Percentiles rank a stretch among this genome's conserved stretches.
phyloP scores from a whole-genome alignment of 2,113 vertebrate genomes.

The Clarias magur region DNA sequence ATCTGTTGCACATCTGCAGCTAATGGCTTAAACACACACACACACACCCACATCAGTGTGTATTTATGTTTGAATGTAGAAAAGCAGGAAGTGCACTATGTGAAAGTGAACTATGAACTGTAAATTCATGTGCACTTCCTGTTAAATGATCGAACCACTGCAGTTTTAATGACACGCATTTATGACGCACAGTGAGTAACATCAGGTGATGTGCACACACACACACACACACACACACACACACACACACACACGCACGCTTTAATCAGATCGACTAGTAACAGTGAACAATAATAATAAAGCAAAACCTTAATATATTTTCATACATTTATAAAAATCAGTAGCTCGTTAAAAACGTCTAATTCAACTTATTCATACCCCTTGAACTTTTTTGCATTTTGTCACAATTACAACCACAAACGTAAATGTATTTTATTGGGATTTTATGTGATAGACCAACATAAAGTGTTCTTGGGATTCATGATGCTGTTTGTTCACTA shows the following conservation, averaged over 20 bases:
- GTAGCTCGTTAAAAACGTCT: too few relatives aligned
- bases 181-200: constrained; percentile 39
- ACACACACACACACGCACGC: constrained; percentile 26
- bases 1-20: not conserved
- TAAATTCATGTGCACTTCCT: constrained; percentile 40
- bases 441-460: too few relatives aligned
- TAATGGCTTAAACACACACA: constrained; percentile 7
- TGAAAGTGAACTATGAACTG: constrained; percentile 39
- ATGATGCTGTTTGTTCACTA: too few relatives aligned
- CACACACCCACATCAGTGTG: constrained; percentile 27
- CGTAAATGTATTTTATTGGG: too few relatives aligned
- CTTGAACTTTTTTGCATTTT: too few relatives aligned
- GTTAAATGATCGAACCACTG: not conserved
- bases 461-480: too few relatives aligned
- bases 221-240: constrained; percentile 31
- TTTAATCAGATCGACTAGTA: too few relatives aligned
- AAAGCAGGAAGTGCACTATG: not conserved
- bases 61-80: constrained; percentile 7
- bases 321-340: too few relatives aligned
- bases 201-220: constrained; percentile 38
- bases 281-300: too few relatives aligned
- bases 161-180: constrained; percentile 55
- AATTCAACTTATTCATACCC: too few relatives aligned
- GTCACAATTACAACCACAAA: too few relatives aligned
- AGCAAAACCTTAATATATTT: too few relatives aligned